Percentiles rank a stretch among this genome's conserved stretches.
Evolutionary conservation across 2,797 vertebrate species (phyloP).

Genomic region (Silurus lanzhouensis): DNA sequence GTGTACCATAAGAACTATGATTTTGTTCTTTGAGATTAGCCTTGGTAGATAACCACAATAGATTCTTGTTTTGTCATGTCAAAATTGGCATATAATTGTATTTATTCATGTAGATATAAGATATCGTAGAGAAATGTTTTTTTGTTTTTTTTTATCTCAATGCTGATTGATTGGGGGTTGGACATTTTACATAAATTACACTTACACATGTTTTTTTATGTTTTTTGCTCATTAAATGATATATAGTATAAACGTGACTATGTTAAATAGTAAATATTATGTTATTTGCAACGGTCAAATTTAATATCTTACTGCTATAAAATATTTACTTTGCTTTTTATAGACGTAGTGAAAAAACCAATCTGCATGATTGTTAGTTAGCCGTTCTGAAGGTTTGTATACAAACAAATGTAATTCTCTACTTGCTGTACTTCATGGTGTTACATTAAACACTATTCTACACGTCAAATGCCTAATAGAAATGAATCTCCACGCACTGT

Average conservation of each 20-base stretch:
- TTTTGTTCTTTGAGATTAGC: not conserved
- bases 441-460: not conserved
- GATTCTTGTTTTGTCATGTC: not conserved
- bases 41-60: not conserved
- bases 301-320: no score
- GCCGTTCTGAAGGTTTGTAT: no score
- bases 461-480: conserved; percentile 26
- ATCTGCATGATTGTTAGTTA: no score
- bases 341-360: no score
- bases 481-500: conserved; percentile 32
- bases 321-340: no score
- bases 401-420: not conserved
- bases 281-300: not conserved
- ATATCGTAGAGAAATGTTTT: not conserved
- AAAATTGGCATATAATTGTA: not conserved
- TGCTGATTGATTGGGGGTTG: not conserved
- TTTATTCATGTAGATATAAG: not conserved
- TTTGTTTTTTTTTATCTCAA: not conserved
- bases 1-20: not conserved
- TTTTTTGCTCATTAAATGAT: not conserved
- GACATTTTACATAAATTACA: not conserved
- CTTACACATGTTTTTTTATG: not conserved
- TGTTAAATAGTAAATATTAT: not conserved
- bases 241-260: not conserved
- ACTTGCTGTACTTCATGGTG: not conserved